phyloP scores from a whole-genome alignment of 1,140 invertebrate species.

The Anagrus nilaparvatae region DNA sequence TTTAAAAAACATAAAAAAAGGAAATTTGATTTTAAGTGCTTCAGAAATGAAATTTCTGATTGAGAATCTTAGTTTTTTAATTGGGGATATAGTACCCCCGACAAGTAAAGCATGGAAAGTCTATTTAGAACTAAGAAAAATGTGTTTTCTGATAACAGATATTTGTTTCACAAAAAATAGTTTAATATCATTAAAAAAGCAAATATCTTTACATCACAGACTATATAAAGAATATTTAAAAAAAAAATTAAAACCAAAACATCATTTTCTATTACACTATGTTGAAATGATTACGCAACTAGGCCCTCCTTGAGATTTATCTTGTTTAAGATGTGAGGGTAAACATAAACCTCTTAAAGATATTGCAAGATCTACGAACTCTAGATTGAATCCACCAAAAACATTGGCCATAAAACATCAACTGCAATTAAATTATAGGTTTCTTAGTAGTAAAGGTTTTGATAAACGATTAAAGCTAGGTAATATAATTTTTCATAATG shows the following conservation, averaged over 20 bases:
- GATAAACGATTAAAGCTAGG: constrained; percentile 1
- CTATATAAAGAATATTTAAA: constrained; percentile 19
- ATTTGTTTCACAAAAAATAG: constrained; percentile 3
- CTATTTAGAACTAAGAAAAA: constrained; percentile 18
- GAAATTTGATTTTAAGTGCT: constrained; percentile 17
- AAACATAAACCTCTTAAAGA: constrained; percentile 18
- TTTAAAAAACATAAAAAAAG: constrained; percentile 15
- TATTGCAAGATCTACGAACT: constrained; percentile 7
- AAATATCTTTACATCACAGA: constrained; percentile 15
- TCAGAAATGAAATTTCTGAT: constrained; percentile 21
- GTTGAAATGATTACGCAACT: constrained; percentile 12
- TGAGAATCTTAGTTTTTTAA: constrained; percentile 15
- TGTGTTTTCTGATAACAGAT: constrained; percentile 16
- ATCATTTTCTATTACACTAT: constrained; percentile 21
- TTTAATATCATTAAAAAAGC: constrained; percentile 1
- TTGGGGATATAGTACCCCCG: constrained; percentile 21
- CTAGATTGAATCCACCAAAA: constrained; percentile 16
- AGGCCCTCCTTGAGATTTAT: constrained; percentile 14
- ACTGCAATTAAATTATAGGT: constrained; percentile 10
- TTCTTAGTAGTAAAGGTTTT: constrained; percentile 9
- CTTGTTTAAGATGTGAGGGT: constrained; percentile 17
- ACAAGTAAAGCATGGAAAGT: constrained; percentile 19
- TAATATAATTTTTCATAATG: not conserved
- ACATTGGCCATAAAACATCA: constrained; percentile 15
- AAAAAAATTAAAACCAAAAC: constrained; percentile 19